Evolutionary conservation across 2,113 vertebrate genomes (phyloP).

Genomic region (Peromyscus californicus): DNA sequence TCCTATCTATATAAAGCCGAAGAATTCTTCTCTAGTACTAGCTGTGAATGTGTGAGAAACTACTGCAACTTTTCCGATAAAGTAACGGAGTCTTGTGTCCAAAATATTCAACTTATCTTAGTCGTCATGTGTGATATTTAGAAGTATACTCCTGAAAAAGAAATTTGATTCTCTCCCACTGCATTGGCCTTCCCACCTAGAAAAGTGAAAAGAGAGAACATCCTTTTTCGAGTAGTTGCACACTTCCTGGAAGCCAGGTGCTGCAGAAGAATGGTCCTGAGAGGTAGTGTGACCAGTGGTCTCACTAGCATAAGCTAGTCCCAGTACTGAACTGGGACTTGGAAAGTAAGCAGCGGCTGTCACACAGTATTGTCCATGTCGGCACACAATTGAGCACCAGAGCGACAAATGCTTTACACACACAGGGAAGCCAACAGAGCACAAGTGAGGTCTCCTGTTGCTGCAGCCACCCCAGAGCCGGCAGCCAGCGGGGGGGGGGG

Average conservation of each 20-base stretch:
- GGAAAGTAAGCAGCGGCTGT: neutral
- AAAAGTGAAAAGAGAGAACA: neutral
- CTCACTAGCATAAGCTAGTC: neutral
- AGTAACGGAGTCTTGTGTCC: conserved; percentile 16
- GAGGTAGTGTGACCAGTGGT: neutral
- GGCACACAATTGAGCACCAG: neutral
- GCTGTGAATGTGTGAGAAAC: neutral
- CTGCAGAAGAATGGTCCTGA: neutral
- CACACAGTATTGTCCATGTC: neutral
- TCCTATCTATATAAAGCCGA: conserved; percentile 14
- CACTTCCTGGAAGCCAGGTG: neutral
- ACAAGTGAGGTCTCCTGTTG: neutral
- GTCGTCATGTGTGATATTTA: neutral
- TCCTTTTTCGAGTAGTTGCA: neutral
- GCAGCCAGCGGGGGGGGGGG: neutral
- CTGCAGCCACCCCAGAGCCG: neutral
- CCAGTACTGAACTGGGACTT: neutral
- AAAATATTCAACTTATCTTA: conserved; percentile 26
- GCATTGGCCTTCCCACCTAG: neutral
- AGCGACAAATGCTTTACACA: neutral
- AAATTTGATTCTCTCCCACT: conserved; percentile 42
- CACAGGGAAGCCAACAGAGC: neutral
- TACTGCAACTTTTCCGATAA: neutral
- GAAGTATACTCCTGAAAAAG: neutral
- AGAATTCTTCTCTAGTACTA: neutral